Evolutionary conservation across 2,113 vertebrate species (phyloP), one percentile per base, ranked within the genome.

Genomic region (Hippolais icterina): DNA sequence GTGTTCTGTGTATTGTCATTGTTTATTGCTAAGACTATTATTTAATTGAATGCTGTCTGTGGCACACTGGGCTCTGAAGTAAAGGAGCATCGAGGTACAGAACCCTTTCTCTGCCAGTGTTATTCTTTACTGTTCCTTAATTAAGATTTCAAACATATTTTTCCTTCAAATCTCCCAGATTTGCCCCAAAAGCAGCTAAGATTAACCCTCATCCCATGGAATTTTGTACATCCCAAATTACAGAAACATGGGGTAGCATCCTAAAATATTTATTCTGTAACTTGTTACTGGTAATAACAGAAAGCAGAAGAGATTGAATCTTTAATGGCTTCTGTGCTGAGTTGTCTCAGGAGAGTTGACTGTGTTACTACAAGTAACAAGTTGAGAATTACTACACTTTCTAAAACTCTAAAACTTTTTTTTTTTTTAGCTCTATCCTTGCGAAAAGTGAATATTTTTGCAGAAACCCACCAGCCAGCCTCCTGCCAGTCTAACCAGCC

Each of bases 241-340:
- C 0, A 29, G 68, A 77, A 41, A 56, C 27, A 41, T 0, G 0
- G 29, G 23, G 28, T 61, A 18, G 11, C 0, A 0, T 42, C 23
- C 12, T 60, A 24, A 77, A 71, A 50, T 12, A 15, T 5, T 41
- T 60, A n/a, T 66, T 72, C 8, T 41, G 4, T n/a, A 83, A 20
- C 42, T 79, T 25, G 31, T 71, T 37, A 22, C 10, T 70, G 27
- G 23, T 69, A 33, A 21, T 56, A 46, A 71, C 12, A n/a, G 52
- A 74, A 89, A 41, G 46, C 82, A 83, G 56, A 50, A 42, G 74
- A 37, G 50, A 42, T 7, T 21, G 13, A 79, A 37, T 86, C 14
- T 61, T 35, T 53, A 7, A 11, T 50, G 29, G 46, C 46, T 61
- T 61, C 52, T 71, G 5, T 22, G 17, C n/a, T 17, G 66, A 52